Percentiles rank a stretch among this genome's conserved stretches.
Evolutionary conservation across 1,140 invertebrate genomes (phyloP).

Genomic region (Polyergus mexicanus): DNA sequence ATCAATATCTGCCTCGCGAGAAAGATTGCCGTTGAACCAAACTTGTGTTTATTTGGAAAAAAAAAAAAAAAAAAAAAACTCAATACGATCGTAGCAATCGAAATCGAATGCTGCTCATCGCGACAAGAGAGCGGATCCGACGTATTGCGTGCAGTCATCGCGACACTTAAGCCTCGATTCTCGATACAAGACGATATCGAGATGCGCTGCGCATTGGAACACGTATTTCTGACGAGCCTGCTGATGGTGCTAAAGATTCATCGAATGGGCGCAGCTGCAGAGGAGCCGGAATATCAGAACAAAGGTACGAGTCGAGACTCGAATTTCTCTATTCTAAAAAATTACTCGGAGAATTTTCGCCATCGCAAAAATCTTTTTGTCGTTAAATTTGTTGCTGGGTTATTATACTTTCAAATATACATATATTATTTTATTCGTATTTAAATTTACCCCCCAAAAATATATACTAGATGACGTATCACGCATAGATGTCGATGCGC

Average conservation of each 20-base stretch:
- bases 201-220: constrained; percentile 74
- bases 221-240: constrained; percentile 77
- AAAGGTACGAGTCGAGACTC: constrained; percentile 69
- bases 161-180: constrained; percentile 56
- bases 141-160: constrained; percentile 54
- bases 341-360: background rate
- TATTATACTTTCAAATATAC: background rate
- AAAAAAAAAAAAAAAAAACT: background rate
- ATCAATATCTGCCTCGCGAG: background rate
- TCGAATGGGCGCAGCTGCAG: constrained; percentile 62
- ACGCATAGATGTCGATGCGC: too few relatives aligned
- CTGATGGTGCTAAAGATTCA: constrained; percentile 74
- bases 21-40: constrained; percentile 24
- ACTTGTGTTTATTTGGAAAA: background rate
- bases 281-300: constrained; percentile 71
- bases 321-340: background rate
- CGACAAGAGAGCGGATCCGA: constrained; percentile 34
- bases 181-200: constrained; percentile 63
- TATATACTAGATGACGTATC: background rate
- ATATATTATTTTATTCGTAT: background rate
- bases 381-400: background rate
- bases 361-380: background rate
- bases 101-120: constrained; percentile 65
- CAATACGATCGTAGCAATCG: background rate
- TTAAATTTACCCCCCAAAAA: background rate